Evolutionary conservation across 2,797 vertebrate genomes (phyloP).

Genomic region (Spinus pinus): DNA sequence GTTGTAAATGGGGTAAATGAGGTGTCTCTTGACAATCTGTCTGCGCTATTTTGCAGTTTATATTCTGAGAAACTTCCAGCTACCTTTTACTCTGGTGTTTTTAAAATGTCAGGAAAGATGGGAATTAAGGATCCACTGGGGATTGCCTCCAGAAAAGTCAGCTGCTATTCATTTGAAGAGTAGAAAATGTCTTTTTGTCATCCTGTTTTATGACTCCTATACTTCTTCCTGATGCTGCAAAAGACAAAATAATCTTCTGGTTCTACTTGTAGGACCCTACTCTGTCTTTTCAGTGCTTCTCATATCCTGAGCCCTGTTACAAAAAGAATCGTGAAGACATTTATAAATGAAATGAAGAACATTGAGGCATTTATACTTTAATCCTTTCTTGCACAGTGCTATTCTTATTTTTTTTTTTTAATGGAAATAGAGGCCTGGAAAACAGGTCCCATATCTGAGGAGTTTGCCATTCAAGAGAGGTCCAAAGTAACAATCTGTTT

Average conservation of each 20-base stretch:
- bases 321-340: not conserved
- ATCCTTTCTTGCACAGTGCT: not conserved
- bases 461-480: not conserved
- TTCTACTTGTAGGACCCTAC: not conserved
- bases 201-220: not conserved
- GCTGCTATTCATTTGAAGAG: not conserved
- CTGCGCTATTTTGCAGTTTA: not conserved
- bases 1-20: not conserved
- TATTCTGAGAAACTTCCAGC: not conserved
- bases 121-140: not conserved
- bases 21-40: not conserved
- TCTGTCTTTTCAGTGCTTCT: not conserved
- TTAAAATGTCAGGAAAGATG: not conserved
- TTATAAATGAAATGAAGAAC: not conserved
- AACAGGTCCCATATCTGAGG: not conserved
- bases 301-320: not conserved
- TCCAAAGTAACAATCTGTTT: not conserved
- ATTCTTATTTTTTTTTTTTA: not conserved
- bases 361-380: not conserved
- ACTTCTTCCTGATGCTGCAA: not conserved
- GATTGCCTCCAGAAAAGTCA: not conserved
- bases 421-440: not conserved
- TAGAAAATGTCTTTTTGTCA: not conserved
- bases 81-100: not conserved
- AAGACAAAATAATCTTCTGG: not conserved